phyloP scores from a whole-genome alignment of 2,113 vertebrate genomes.

The Mobula birostris region DNA sequence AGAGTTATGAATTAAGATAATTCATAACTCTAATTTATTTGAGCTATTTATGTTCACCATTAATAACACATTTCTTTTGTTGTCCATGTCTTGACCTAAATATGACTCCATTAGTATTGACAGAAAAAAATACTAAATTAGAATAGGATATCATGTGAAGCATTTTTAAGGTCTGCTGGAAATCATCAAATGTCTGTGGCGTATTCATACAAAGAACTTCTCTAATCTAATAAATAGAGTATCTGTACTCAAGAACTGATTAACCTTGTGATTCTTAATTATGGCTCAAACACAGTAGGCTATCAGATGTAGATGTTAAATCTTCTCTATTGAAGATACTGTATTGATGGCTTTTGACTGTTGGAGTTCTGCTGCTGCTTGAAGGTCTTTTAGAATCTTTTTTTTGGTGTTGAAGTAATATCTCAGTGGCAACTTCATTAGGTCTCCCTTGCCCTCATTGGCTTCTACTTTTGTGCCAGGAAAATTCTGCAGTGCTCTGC shows the following conservation, averaged over 20 bases:
- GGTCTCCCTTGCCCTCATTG: not conserved
- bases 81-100: not conserved
- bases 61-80: not conserved
- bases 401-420: not conserved
- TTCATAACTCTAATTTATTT: not conserved
- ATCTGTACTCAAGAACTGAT: not conserved
- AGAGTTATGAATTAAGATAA: not conserved
- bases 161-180: not conserved
- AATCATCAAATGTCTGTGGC: not conserved
- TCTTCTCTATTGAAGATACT: no score
- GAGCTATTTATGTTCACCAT: not conserved
- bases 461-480: not conserved
- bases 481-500: not conserved
- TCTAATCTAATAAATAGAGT: not conserved
- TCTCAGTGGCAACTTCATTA: not conserved
- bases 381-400: not conserved
- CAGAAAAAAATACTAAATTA: not conserved
- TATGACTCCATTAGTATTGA: not conserved
- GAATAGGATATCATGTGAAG: not conserved
- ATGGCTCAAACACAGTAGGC: not conserved
- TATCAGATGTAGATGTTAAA: not conserved
- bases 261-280: constrained; percentile 28
- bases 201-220: constrained; percentile 10
- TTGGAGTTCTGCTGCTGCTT: not conserved
- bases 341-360: not conserved